Evolutionary conservation across 2,888 invertebrate genomes (phyloP).

Genomic region (Heliconius erato): DNA sequence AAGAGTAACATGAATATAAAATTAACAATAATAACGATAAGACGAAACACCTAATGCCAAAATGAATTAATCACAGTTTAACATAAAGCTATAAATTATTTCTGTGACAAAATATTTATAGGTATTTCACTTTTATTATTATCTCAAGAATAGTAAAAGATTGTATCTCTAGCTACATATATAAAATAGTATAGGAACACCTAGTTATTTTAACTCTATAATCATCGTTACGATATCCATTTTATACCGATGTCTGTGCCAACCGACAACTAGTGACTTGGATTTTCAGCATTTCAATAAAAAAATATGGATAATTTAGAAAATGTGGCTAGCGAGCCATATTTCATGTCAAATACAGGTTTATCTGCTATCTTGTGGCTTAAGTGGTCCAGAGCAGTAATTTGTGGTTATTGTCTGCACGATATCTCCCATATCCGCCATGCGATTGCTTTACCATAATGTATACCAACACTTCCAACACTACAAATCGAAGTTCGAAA

Average conservation of each 20-base stretch:
- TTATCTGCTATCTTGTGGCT: slow-evolving; percentile 58
- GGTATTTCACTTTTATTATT: too few relatives aligned
- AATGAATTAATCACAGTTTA: too few relatives aligned
- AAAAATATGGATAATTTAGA: slow-evolving; percentile 47
- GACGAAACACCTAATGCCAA: too few relatives aligned
- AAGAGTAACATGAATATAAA: too few relatives aligned
- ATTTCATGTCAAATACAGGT: slow-evolving; percentile 61
- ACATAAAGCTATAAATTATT: too few relatives aligned
- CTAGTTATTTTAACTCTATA: background rate
- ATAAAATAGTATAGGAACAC: background rate
- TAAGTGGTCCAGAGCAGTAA: slow-evolving; percentile 62
- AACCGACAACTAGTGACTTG: background rate
- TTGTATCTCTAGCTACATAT: background rate
- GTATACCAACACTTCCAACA: slow-evolving; percentile 55
- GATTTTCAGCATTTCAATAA: background rate
- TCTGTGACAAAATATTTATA: too few relatives aligned
- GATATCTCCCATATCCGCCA: slow-evolving; percentile 68
- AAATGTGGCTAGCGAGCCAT: slow-evolving; percentile 69
- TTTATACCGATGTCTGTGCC: background rate
- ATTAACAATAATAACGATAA: too few relatives aligned
- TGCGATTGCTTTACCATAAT: slow-evolving; percentile 55
- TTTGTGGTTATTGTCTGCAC: slow-evolving; percentile 72
- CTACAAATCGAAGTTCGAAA: slow-evolving; percentile 53
- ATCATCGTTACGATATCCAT: background rate
- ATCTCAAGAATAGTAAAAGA: too few relatives aligned